A percentile compares a stretch with the other conserved stretches of the same genome.
Conservation (phyloP, 2,113 vertebrate genomes). For the Bostrychus sinensis region DNA sequence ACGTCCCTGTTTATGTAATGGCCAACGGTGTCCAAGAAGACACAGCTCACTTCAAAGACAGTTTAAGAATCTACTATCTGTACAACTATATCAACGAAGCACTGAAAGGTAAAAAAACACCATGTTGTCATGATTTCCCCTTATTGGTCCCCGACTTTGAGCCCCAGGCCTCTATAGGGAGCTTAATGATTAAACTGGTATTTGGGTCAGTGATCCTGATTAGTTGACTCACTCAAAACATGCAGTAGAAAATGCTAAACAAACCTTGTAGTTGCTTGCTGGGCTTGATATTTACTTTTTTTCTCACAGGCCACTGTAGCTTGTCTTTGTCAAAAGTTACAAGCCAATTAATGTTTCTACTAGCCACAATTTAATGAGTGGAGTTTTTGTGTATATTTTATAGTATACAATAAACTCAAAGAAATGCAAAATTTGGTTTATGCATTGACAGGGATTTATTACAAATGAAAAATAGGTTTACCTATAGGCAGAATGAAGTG, state of each 20-base stretch:
- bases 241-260: background rate
- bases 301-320: too few relatives aligned
- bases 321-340: too few relatives aligned
- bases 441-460: too few relatives aligned
- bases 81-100: slow-evolving; percentile 94
- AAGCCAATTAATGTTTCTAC: too few relatives aligned
- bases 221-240: slow-evolving; percentile 42
- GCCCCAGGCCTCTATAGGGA: background rate
- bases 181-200: slow-evolving; percentile 75
- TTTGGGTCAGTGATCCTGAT: slow-evolving; percentile 54
- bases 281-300: too few relatives aligned
- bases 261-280: background rate
- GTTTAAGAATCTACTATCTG: slow-evolving; percentile 88
- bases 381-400: too few relatives aligned
- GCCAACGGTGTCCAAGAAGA: slow-evolving; percentile 91
- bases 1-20: slow-evolving; percentile 88
- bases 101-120: slow-evolving; percentile 89
- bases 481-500: too few relatives aligned
- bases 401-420: too few relatives aligned
- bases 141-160: slow-evolving; percentile 10
- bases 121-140: background rate
- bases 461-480: too few relatives aligned
- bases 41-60: slow-evolving; percentile 82
- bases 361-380: too few relatives aligned
- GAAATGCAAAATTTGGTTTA: too few relatives aligned